Evolutionary conservation across 1,140 invertebrate genomes (phyloP), one percentile per base, ranked within the genome.

Genomic region (Solenopsis fugax): DNA sequence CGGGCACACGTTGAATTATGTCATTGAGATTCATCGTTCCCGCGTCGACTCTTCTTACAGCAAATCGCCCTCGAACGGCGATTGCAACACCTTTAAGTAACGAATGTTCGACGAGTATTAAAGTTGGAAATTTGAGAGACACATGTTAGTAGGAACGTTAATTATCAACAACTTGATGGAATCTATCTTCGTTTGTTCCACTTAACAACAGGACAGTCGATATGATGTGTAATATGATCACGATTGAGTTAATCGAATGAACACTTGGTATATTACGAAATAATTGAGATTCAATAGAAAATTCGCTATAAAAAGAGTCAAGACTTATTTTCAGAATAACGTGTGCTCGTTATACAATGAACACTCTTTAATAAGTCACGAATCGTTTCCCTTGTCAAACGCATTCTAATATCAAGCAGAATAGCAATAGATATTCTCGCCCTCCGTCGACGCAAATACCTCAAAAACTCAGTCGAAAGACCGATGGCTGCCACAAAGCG

Each of bases 311-410:
- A 84, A 84, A 73, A 82, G 54, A 60, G 29, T 75, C 54, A 18
- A 62, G 69, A 7, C 37, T 41, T 29, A 41, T 41, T 73, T 18
- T 73, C 80, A 34, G 50, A 50, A 60, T 82, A 88, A 92, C 88
- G 69, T 88, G 88, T 89, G 88, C 77, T 88, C 87, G 73, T 87
- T 87, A 60, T 89, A 89, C 87, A 89, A 88, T 89, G 87, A 89
- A 87, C 80, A 88, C 88, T 91, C 82, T 87, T 87, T 18, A 67
- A 41, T 88, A 90, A 91, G 87, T 86, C 88, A 84, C 84, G 82
- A 89, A 88, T 88, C 56, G 54, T 81, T 65, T 88, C 76, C 75
- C 72, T 73, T 56, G 13, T 48, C 13, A 41, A 86, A 89, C 78
- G 87, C 85, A 86, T 88, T 78, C 80, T 78, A 86, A 89, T 86